Evolutionary conservation across 1,140 invertebrate species (phyloP).

Genomic region (Euborellia annulipes): DNA sequence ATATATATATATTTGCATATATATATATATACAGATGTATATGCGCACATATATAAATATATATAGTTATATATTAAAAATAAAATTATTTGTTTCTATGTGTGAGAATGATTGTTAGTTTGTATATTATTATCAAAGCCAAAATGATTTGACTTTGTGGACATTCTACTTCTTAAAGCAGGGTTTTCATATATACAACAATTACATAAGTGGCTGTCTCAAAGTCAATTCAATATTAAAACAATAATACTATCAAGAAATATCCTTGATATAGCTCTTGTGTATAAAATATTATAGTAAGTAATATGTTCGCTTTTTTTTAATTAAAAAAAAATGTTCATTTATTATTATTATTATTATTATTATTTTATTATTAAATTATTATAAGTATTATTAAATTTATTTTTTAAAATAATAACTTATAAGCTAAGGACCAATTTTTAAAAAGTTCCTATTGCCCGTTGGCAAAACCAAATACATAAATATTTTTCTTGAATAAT

Average conservation of each 20-base stretch:
- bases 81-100: no score
- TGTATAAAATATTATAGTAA: not conserved
- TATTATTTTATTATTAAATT: constrained; percentile 5
- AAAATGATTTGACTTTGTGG: no score
- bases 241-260: not conserved
- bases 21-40: no score
- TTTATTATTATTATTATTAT: constrained; percentile 1
- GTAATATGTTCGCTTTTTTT: constrained; percentile 3
- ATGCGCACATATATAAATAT: no score
- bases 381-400: constrained; percentile 6
- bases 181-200: no score
- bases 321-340: not conserved
- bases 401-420: not conserved
- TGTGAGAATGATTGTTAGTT: no score
- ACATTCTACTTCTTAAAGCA: no score
- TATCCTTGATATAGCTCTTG: constrained; percentile 1
- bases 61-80: no score
- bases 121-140: no score
- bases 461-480: constrained; percentile 8
- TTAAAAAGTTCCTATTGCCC: constrained; percentile 8
- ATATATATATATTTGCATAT: no score
- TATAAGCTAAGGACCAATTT: constrained; percentile 6
- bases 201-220: no score
- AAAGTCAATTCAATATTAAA: no score
- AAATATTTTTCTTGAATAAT: not conserved